A percentile compares a stretch with the other conserved stretches of the same genome.
phyloP scores from a whole-genome alignment of 2,797 vertebrate genomes.

The Kryptolebias ocellatus region DNA sequence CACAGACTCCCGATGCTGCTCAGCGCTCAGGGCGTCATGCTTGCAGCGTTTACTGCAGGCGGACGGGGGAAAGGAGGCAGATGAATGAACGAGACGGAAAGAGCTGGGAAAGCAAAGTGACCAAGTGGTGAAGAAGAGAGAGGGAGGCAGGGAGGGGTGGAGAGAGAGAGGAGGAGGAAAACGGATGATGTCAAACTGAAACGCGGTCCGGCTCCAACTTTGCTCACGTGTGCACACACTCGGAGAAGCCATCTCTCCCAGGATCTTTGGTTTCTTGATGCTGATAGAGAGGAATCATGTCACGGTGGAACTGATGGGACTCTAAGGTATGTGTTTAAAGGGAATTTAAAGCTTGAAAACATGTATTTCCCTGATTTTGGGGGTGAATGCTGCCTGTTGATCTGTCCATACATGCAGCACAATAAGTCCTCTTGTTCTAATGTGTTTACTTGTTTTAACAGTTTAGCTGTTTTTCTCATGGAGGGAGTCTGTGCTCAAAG shows the following conservation, averaged over 20 bases:
- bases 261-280: constrained; percentile 30
- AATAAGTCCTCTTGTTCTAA: constrained; percentile 45
- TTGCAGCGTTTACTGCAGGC: constrained; percentile 82
- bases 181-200: constrained; percentile 83
- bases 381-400: constrained; percentile 69
- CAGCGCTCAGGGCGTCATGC: constrained; percentile 80
- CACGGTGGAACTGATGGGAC: constrained; percentile 22
- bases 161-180: not conserved
- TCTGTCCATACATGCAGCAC: constrained; percentile 41
- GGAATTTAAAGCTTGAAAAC: constrained; percentile 26
- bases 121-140: constrained; percentile 26
- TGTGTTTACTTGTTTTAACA: not conserved
- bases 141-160: constrained; percentile 7
- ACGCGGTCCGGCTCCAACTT: constrained; percentile 61
- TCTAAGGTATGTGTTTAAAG: constrained; percentile 16
- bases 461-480: not conserved
- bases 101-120: constrained; percentile 40
- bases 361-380: constrained; percentile 21
- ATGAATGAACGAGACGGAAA: constrained; percentile 47
- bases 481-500: too few relatives aligned
- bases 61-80: constrained; percentile 33
- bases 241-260: constrained; percentile 13
- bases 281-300: constrained; percentile 19
- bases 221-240: constrained; percentile 62
- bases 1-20: constrained; percentile 85